Evolutionary conservation across 2,888 invertebrate species (phyloP), one percentile per base, ranked within the genome.

Genomic region (Torymus auratus): DNA sequence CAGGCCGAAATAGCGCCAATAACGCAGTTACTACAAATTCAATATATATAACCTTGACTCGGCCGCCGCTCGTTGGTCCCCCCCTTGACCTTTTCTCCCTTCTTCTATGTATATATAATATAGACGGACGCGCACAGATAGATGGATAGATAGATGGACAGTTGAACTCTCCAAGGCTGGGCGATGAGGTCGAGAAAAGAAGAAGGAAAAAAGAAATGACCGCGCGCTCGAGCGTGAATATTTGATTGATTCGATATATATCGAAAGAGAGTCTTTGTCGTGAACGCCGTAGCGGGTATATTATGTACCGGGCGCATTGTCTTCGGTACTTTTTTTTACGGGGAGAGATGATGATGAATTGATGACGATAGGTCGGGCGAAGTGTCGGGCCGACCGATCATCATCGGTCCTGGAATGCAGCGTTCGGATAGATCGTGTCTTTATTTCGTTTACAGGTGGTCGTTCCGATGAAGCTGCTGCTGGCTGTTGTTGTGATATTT

Each of bases 241-340:
- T 78, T 68, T 73, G 78, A 78, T 78, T 72, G 78, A 72, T 78
- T 78, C 72, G 78, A 78, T 78, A 73, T 73, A 69, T 73, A 58
- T 52, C 50, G 52, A 76, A 72, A 71, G 72, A 62, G 68, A 80
- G 76, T 72, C 50, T 61, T 55, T 64, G 23, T 69, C 70, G 56
- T 53, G 28, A 64, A 55, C 55, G 11, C 58, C n/a, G n/a, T n/a
- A n/a, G 3, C 58, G 61, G 62, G 67, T 17, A 68, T 72, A 71
- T 76, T 81, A 68, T 80, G 72, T 80, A 73, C 73, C 73, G 72
- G 55, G 20, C 12, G 7, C 23, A 17, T 67, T 67, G 41, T 20
- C 20, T 68, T 68, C 41, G 41, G 23, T 60, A 14, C 12, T 56
- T 15, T 60, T 52, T 65, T 60, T 58, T 64, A 13, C 5, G 13